phyloP scores from a whole-genome alignment of 2,888 invertebrate genomes.

The Drosophila algonquin region DNA sequence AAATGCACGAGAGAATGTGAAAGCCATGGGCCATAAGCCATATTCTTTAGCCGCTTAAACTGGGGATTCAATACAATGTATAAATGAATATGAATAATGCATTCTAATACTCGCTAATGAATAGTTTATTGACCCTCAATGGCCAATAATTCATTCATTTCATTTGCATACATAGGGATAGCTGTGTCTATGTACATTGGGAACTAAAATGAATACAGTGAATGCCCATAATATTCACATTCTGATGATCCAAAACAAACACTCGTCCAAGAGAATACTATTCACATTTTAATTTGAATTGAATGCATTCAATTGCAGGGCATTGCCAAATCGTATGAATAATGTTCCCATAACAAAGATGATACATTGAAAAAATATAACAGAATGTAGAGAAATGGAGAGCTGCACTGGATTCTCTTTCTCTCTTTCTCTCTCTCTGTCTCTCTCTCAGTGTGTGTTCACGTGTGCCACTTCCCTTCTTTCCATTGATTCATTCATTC shows the following conservation, averaged over 20 bases:
- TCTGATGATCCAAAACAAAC: too few relatives aligned
- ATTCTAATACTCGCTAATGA: not conserved
- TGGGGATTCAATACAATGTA: not conserved
- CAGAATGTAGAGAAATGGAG: not conserved
- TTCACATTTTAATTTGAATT: not conserved
- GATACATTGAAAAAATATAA: not conserved
- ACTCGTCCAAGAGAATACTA: not conserved
- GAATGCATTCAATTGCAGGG: not conserved
- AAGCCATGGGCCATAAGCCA: too few relatives aligned
- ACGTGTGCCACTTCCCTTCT: not conserved
- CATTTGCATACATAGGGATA: too few relatives aligned
- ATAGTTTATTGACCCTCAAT: not conserved
- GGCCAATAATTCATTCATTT: not conserved
- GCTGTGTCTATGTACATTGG: too few relatives aligned
- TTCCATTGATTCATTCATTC: not conserved
- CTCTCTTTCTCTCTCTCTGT: not conserved
- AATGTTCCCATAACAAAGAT: slow-evolving; percentile 1
- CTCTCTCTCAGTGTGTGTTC: not conserved
- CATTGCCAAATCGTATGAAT: not conserved
- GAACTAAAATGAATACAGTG: too few relatives aligned
- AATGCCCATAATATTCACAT: too few relatives aligned
- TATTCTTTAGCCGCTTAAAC: not conserved
- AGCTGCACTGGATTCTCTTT: not conserved
- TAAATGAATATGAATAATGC: not conserved
- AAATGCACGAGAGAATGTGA: too few relatives aligned